Evolutionary conservation across 1,140 invertebrate genomes (phyloP).

Genomic region (Branchinecta lynchi): DNA sequence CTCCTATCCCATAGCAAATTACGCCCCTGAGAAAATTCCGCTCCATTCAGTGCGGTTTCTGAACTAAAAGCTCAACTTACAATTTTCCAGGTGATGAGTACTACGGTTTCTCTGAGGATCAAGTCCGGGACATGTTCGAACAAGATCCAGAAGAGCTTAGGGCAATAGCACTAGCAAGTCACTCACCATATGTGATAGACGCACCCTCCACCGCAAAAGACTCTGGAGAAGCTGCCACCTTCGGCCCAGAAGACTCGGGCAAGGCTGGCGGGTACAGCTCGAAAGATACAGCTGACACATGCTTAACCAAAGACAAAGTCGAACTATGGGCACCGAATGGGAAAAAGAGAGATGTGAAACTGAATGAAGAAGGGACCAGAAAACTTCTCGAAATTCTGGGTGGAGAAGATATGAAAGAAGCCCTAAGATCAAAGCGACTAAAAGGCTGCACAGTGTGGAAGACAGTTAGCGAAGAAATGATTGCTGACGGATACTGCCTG

Average conservation of each 20-base stretch:
- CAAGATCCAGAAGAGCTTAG: not conserved
- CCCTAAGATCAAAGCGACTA: not conserved
- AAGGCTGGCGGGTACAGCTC: no score
- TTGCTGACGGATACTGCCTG: not conserved
- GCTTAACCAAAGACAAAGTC: not conserved
- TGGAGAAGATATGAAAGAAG: not conserved
- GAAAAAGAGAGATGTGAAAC: not conserved
- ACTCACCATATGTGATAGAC: no score
- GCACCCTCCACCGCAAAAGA: no score
- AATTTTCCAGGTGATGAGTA: conserved; percentile 1
- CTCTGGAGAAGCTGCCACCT: no score
- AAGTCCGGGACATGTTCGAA: not conserved
- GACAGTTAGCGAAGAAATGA: not conserved
- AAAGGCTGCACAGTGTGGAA: not conserved
- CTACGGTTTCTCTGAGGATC: conserved; percentile 1
- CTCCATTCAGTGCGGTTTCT: no score
- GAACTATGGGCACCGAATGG: conserved; percentile 1
- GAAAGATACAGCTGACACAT: no score
- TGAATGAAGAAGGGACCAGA: not conserved
- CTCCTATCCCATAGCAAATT: no score
- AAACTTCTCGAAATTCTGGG: conserved; percentile 1
- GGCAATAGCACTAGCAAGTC: not conserved
- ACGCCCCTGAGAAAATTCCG: no score
- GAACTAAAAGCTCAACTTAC: no score
- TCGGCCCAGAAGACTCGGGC: no score